Evolutionary conservation across 37 sponge, comb jelly and placozoan genomes (phyloP), one percentile per base, ranked within the genome.

Genomic region (Spongilla lacustris): DNA sequence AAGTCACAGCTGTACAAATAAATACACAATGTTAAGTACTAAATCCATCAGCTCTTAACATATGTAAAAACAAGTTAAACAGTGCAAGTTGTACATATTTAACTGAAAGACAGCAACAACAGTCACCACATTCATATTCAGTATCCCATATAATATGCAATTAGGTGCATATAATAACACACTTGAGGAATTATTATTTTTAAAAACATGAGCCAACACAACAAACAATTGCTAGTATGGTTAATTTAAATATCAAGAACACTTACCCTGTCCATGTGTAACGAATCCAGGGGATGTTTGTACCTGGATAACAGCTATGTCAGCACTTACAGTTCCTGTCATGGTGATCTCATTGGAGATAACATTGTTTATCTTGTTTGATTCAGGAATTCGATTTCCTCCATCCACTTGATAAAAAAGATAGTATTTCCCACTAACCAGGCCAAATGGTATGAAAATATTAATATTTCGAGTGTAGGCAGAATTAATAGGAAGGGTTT

Each of bases 381-480:
- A 24, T 49, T 85, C 85, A 11, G 26, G 22, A 85, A 85, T 77
- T 36, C 33, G 78, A 68, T 85, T 68, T 21, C 58, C 48, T 1
- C 22, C 78, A 77, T 85, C 85, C 4, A 77, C 85, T 28, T 41
- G 36, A 33, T 68, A 77, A 32, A 85, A 69, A 0, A 85, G 50
- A 48, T 85, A 85, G 71, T 85, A 85, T 2, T 21, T 26, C 6
- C 66, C 71, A 85, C 49, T 77, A 8, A 78, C 46, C 35, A 85
- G 41, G 41, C 77, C 78, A 28, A 49, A 85, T 36, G 85, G 85
- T 34, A 85, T 33, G 29, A 77, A 85, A 6, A 85, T 46, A 2
- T 77, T 78, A 0, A 33, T 46, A 34, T 13, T 68, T 36, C 68
- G 78, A 9, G 23, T 50, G 48, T 85, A 77, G 0, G 41, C 69